Percentiles rank a stretch among this genome's conserved stretches.
phyloP scores from a whole-genome alignment of 2,797 vertebrate genomes.

The Scomberomorus guttatus region DNA sequence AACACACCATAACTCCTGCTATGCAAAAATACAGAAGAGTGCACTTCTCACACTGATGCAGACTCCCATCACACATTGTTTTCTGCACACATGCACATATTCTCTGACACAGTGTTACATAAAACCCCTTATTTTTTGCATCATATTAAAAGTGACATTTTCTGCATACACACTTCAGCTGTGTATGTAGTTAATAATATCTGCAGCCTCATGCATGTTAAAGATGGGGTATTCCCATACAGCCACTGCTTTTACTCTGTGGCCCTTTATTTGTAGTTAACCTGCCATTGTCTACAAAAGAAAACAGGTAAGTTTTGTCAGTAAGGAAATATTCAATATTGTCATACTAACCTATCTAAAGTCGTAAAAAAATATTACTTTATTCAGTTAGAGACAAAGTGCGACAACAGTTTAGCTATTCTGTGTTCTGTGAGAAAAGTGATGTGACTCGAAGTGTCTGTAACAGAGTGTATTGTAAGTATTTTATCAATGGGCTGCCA shows the following conservation, averaged over 20 bases:
- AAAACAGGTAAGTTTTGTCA: conserved; percentile 48
- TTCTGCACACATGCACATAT: conserved; percentile 9
- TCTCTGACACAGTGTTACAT: conserved; percentile 1
- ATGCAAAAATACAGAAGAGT: conserved; percentile 35
- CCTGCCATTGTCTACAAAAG: conserved; percentile 24
- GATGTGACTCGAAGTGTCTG: neutral
- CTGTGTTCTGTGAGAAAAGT: neutral
- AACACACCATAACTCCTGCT: conserved; percentile 50
- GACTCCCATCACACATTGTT: neutral
- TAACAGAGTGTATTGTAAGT: conserved; percentile 10
- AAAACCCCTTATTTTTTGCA: neutral
- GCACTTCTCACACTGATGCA: conserved; percentile 14
- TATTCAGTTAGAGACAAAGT: too few relatives aligned
- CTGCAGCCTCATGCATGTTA: conserved; percentile 4
- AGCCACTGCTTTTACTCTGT: conserved; percentile 5
- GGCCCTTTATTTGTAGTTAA: conserved; percentile 31
- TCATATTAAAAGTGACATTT: neutral
- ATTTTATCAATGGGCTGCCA: conserved; percentile 69
- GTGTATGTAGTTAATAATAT: neutral
- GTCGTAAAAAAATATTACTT: neutral
- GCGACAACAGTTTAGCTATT: neutral
- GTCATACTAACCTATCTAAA: conserved; percentile 19
- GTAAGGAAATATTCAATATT: conserved; percentile 4
- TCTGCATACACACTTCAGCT: neutral
- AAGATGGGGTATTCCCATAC: conserved; percentile 1